Conservation (phyloP, 2,113 vertebrate species). For the Saimiri boliviensis region DNA sequence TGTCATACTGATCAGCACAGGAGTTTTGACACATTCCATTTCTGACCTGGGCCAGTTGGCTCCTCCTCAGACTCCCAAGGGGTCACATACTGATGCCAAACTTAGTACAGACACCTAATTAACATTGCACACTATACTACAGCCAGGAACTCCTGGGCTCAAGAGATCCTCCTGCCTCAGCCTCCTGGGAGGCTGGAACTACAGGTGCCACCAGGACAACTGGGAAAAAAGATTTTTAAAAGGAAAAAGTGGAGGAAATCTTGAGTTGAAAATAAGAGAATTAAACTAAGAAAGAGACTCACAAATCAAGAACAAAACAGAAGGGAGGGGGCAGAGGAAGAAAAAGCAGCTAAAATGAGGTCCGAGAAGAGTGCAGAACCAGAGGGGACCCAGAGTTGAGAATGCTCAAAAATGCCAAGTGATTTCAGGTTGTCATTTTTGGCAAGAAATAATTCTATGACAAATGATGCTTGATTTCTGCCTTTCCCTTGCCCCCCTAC, state of each 20-base stretch:
- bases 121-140: background rate
- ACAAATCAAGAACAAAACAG: background rate
- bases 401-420: background rate
- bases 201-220: no score
- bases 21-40: background rate
- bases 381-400: background rate
- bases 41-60: background rate
- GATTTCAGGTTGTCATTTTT: background rate
- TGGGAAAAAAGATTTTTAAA: background rate
- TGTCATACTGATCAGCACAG: background rate
- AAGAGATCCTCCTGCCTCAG: no score
- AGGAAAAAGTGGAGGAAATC: background rate
- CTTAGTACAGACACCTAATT: background rate
- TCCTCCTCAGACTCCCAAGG: background rate
- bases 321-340: background rate
- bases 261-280: background rate
- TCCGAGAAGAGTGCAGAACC: background rate
- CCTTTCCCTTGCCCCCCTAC: background rate
- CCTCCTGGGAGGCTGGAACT: no score
- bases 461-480: background rate
- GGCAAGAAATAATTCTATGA: background rate
- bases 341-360: background rate
- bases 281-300: background rate
- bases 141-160: no score
- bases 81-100: background rate